A percentile compares a stretch with the other conserved stretches of the same genome.
phyloP scores from a whole-genome alignment of 1,140 invertebrate species.

The Heliothis virescens region DNA sequence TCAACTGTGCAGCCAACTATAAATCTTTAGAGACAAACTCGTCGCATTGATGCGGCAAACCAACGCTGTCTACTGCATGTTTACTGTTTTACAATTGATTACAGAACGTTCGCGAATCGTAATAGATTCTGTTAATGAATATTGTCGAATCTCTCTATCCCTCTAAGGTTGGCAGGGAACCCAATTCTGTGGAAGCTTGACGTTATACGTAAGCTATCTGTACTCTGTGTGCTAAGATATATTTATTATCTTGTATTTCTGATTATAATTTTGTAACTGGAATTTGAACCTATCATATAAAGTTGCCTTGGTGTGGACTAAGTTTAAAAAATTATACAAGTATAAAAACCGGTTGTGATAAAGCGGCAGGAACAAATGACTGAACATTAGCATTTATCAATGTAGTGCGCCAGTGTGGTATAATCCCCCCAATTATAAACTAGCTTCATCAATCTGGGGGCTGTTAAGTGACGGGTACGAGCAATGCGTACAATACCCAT shows the following conservation, averaged over 20 bases:
- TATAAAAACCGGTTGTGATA: no score
- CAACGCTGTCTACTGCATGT: constrained; percentile 7
- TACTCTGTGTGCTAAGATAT: no score
- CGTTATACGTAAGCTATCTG: no score
- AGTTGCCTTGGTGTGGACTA: no score
- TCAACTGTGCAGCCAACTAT: constrained; percentile 14
- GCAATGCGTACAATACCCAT: not conserved
- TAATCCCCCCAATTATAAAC: not conserved
- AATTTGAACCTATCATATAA: no score
- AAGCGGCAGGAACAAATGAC: not conserved
- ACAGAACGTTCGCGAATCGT: not conserved
- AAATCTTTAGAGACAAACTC: constrained; percentile 5
- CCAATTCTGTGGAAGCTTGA: no score
- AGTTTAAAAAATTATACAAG: no score
- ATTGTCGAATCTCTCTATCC: not conserved
- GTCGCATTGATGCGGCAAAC: constrained; percentile 14
- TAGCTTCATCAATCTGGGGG: constrained; percentile 15
- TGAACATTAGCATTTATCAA: not conserved
- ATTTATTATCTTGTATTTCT: no score
- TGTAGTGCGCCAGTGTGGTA: not conserved
- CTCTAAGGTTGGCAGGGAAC: no score
- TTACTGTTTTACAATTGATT: not conserved
- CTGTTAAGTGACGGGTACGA: not conserved
- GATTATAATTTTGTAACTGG: no score
- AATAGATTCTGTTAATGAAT: not conserved